Percentiles rank a stretch among this genome's conserved stretches.
phyloP scores from a whole-genome alignment of 2,113 vertebrate species.

The Eptesicus fuscus region DNA sequence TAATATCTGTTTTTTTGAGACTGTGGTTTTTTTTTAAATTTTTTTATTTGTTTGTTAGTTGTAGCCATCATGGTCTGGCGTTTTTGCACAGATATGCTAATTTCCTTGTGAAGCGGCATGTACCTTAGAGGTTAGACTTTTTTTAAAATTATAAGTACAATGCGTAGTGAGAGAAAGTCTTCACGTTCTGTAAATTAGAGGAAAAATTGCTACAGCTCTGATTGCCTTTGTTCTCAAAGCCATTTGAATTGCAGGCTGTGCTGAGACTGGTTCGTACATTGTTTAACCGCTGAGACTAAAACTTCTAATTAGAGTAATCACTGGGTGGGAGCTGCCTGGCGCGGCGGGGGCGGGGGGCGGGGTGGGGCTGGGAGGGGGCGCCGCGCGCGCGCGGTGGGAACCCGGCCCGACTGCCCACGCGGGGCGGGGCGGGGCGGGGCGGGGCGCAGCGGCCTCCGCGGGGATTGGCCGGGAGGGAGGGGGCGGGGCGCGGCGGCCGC shows the following conservation, averaged over 20 bases:
- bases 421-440: constrained; percentile 57
- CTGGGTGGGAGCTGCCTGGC: constrained; percentile 51
- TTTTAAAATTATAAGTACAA: not conserved
- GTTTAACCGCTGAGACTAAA: constrained; percentile 61
- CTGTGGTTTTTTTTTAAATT: not conserved
- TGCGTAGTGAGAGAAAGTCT: constrained; percentile 23
- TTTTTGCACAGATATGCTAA: constrained; percentile 31
- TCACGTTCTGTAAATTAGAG: constrained; percentile 59
- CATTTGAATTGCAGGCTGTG: constrained; percentile 53
- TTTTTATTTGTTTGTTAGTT: not conserved
- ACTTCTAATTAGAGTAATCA: constrained; percentile 71
- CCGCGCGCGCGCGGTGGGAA: not conserved
- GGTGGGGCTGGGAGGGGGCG: constrained; percentile 30
- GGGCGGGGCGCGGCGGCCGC: constrained; percentile 22
- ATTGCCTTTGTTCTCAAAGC: constrained; percentile 53
- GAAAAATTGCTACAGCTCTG: constrained; percentile 54
- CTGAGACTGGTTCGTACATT: constrained; percentile 65
- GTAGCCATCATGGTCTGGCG: not conserved
- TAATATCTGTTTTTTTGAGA: not conserved
- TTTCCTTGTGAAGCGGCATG: not conserved
- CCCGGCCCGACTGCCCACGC: not conserved
- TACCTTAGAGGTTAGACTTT: not conserved
- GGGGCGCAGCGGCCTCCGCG: constrained; percentile 46
- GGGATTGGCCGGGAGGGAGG: constrained; percentile 70
- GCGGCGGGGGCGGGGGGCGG: constrained; percentile 26